These are phyloP conservation scores for Trididemnum clinides DNA, from an alignment of 23 tunicate species.

Conservation along the genomic window DNA sequence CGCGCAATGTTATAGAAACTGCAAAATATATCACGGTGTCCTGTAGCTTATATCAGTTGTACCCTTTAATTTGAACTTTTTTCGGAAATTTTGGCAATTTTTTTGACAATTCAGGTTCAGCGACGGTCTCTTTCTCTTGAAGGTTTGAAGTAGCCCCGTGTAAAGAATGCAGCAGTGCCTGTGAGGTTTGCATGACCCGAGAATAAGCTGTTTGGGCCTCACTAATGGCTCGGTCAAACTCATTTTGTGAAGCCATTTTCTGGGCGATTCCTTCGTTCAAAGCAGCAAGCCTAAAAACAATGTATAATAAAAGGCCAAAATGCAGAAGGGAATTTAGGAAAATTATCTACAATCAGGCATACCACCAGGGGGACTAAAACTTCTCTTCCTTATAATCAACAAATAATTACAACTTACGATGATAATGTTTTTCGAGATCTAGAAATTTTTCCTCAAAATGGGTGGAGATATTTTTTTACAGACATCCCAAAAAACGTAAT, in stretches of 20 bases:
- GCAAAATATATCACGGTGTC: no score
- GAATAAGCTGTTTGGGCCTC: conserved; percentile 86
- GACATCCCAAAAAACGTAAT: no score
- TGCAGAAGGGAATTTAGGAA: no score
- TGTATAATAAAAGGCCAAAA: no score
- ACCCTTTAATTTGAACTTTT: conserved; percentile 1
- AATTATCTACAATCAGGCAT: no score
- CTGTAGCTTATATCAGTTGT: not conserved
- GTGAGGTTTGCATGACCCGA: conserved; percentile 81
- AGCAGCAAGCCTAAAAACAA: conserved; percentile 72
- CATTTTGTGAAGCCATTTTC: conserved; percentile 75
- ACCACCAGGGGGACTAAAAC: no score
- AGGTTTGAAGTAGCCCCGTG: conserved; percentile 62
- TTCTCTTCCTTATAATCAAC: no score
- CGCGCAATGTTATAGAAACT: no score
- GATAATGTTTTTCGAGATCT: no score
- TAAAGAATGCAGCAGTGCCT: conserved; percentile 71
- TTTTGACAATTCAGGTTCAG: not conserved
- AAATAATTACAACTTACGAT: no score
- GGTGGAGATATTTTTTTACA: no score
- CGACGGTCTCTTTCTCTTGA: conserved; percentile 44
- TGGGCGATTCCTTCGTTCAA: conserved; percentile 76
- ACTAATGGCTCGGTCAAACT: conserved; percentile 78
- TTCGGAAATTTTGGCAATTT: not conserved
- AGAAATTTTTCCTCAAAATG: no score